Base-by-base conservation (phyloP, 1,140 invertebrate genomes). In the Gryllus bimaculatus region DNA sequence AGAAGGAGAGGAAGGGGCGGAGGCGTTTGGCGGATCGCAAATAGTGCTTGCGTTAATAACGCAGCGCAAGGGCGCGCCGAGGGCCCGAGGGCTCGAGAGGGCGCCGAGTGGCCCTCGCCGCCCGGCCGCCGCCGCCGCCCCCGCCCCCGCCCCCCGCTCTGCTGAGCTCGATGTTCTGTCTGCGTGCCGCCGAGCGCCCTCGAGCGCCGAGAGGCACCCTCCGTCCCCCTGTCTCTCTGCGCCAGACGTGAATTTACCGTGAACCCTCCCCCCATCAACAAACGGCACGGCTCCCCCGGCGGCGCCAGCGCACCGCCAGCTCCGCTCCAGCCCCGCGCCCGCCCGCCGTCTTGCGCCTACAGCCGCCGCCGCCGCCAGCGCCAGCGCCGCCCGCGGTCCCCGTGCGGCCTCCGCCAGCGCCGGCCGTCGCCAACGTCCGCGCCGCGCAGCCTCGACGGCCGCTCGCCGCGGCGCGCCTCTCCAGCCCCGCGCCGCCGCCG, bases 181-280 rank as follows among this genome's bases (percentile, higher is more conserved):
- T 26, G 8, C 77, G 39, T 39, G 48, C 74, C 26, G 26, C 54
- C 54, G 18, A 66, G 54, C 10, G 54, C 54, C 18, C 54, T 66
- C 18, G 10, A 66, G 54, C 54, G 10, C 26, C 26, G 26, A 39
- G 26, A 39, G n/a, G 54, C 54, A 7, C 54, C 54, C 54, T 66
- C 54, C 2, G 0, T 2, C 54, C 10, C 39, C 10, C 20, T 75
- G 18, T 79, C n/a, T 75, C 18, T 49, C 5, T 80, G 26, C 78
- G n/a, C 80, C n/a, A 80, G 80, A 89, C 84, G 89, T n/a, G n/a
- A n/a, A 89, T 81, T 88, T 86, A 78, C 89, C 88, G 82, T 88
- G 84, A 86, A 80, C 74, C 26, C 88, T 81, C 86, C 88, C 26
- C 83, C 79, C 87, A 13, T 66, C 76, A 74, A 79, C 49, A 47